Evolutionary conservation across 2,888 invertebrate genomes (phyloP), one percentile per base, ranked within the genome.

Genomic region (Nemurella pictetii): DNA sequence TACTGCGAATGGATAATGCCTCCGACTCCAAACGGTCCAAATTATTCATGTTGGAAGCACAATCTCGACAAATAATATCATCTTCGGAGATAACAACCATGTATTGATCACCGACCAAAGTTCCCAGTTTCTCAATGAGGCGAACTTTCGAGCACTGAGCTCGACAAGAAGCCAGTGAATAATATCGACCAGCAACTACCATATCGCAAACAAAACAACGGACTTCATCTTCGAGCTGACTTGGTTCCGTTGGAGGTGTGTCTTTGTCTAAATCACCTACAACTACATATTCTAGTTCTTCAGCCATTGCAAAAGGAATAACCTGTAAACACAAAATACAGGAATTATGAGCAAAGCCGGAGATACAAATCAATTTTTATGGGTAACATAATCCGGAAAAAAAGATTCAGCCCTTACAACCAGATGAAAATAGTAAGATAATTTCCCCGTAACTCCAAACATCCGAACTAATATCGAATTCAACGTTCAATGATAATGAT

Each of bases 21-120:
- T 90, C 90, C 72, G 86, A 87, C 87, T 90, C 90, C 2, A 90
- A 87, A 78, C 89, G 88, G 86, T 91, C 91, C 36, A 91, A 87
- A 1, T 89, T 90, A 85, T 90, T 90, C 84, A 91, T 89, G 80
- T 90, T 88, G 85, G 89, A 89, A 0, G 90, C 90, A 86, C 91
- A 91, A 29, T 89, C 89, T 32, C 90, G 88, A 87, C 91, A 91
- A 85, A 91, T 90, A 4, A 90, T 88, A 86, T 91, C 90, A 84
- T 90, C 90, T 86, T 90, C 90, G 0, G 90, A 89, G 85, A 90
- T 89, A 2, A 91, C 89, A 78, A 91, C 89, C 88, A 90, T 89
- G 83, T 90, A 90, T 86, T 90, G 90, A 86, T 90, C 90, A 27
- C 90, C 90, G 55, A 90, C 89, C 9, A 90, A 87, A 86, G 90